These are phyloP conservation scores for Poecile montanus DNA, from an alignment of 2,797 vertebrate genomes.

Conservation along the genomic window DNA sequence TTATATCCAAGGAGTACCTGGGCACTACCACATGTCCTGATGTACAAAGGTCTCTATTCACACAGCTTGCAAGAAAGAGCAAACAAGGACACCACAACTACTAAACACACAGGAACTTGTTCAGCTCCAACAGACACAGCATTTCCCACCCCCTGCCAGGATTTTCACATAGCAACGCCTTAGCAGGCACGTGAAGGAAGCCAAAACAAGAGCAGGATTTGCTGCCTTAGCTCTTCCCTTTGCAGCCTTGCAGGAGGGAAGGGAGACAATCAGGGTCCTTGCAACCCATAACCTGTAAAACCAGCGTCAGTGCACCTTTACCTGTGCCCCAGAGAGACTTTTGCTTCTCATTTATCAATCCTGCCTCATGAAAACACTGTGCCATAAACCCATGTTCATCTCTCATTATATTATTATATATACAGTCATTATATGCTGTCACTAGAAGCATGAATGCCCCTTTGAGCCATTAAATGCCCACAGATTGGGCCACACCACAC, in stretches of 20 bases:
- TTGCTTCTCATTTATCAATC: neutral
- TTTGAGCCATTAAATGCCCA: rapidly evolving
- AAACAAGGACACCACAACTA: neutral
- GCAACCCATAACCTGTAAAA: neutral
- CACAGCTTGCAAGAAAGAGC: neutral
- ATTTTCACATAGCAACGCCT: neutral
- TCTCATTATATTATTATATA: neutral
- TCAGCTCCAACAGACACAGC: neutral
- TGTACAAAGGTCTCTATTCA: constrained; percentile 3
- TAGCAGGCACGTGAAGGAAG: neutral
- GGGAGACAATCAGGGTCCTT: neutral
- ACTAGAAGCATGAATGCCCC: neutral
- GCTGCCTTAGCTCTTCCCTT: neutral
- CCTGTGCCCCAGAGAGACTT: neutral
- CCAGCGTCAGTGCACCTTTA: neutral
- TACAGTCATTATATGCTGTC: neutral
- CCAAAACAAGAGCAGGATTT: neutral
- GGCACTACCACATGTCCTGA: neutral
- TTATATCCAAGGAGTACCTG: neutral
- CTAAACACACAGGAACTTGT: neutral
- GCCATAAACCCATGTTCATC: neutral
- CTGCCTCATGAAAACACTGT: neutral
- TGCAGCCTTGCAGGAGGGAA: neutral
- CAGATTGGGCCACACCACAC: rapidly evolving
- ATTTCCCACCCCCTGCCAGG: neutral